A percentile compares a stretch with the other conserved stretches of the same genome.
Conservation (phyloP, 2,113 vertebrate species). For the Myodes glareolus region DNA sequence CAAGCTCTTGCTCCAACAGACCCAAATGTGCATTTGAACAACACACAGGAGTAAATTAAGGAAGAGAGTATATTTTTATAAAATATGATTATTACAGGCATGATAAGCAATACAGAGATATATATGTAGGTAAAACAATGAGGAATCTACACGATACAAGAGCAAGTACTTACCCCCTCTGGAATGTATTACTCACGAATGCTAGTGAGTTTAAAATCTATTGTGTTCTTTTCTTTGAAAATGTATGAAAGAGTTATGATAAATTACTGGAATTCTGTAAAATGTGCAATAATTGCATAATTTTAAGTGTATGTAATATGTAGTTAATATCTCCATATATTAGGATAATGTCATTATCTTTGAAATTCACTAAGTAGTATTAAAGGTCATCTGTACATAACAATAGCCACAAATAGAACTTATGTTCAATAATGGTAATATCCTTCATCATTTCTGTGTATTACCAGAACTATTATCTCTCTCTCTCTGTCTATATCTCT, state of each 20-base stretch:
- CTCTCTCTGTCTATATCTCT: too few relatives aligned
- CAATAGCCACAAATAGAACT: not conserved
- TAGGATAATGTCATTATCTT: not conserved
- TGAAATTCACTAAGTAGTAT: not conserved
- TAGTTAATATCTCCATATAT: not conserved
- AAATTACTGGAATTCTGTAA: not conserved
- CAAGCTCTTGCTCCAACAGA: not conserved
- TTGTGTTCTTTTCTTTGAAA: not conserved
- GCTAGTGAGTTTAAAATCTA: not conserved
- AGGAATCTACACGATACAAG: not conserved
- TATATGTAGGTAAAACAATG: not conserved
- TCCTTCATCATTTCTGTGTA: not conserved
- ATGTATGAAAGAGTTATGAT: not conserved
- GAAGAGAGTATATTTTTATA: not conserved
- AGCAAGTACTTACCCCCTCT: not conserved
- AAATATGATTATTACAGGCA: not conserved
- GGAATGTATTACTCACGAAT: not conserved
- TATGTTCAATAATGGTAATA: not conserved
- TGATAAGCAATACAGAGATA: not conserved
- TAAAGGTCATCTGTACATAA: not conserved
- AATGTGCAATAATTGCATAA: not conserved
- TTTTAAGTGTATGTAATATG: not conserved
- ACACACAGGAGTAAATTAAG: not conserved
- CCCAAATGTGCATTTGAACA: not conserved
- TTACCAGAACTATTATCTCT: too few relatives aligned